phyloP scores from a whole-genome alignment of 2,797 vertebrate species.

The Sorex maritimensis region DNA sequence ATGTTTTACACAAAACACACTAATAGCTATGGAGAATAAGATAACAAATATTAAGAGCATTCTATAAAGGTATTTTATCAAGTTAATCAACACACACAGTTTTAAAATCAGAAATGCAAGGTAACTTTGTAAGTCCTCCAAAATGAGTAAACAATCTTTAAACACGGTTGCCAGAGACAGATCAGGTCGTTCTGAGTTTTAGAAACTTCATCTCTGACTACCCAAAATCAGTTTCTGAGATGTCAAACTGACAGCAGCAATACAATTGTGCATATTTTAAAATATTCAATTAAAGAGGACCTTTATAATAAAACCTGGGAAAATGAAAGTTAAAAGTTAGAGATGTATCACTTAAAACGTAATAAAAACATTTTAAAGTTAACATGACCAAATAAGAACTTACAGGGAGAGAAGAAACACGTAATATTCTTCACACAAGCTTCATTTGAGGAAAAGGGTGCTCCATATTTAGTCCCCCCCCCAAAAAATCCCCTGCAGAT shows the following conservation, averaged over 20 bases:
- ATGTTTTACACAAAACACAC: constrained; percentile 67
- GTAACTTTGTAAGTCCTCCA: constrained; percentile 61
- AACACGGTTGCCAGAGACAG: constrained; percentile 50
- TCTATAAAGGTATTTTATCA: constrained; percentile 50
- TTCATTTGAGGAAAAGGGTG: constrained; percentile 50
- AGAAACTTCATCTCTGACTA: constrained; percentile 70
- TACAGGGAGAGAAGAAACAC: not conserved
- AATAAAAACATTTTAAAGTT: constrained; percentile 30
- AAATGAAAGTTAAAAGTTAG: constrained; percentile 43
- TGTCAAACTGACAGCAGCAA: constrained; percentile 37
- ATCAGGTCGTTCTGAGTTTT: constrained; percentile 60
- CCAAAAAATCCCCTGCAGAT: not conserved
- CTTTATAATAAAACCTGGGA: constrained; percentile 39
- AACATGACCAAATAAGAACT: constrained; percentile 43
- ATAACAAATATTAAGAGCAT: constrained; percentile 52
- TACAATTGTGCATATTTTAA: constrained; percentile 61
- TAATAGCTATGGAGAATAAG: constrained; percentile 35
- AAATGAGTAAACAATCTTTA: constrained; percentile 64
- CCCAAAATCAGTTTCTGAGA: constrained; percentile 9
- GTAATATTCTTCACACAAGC: constrained; percentile 58
- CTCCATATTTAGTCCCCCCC: constrained; percentile 11
- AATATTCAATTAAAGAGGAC: not conserved
- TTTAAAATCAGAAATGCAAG: constrained; percentile 43
- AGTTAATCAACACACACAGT: constrained; percentile 45
- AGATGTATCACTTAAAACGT: constrained; percentile 37